Evolutionary conservation across 2,888 invertebrate species (phyloP), one percentile per base, ranked within the genome.

Genomic region (Agrochola lota): DNA sequence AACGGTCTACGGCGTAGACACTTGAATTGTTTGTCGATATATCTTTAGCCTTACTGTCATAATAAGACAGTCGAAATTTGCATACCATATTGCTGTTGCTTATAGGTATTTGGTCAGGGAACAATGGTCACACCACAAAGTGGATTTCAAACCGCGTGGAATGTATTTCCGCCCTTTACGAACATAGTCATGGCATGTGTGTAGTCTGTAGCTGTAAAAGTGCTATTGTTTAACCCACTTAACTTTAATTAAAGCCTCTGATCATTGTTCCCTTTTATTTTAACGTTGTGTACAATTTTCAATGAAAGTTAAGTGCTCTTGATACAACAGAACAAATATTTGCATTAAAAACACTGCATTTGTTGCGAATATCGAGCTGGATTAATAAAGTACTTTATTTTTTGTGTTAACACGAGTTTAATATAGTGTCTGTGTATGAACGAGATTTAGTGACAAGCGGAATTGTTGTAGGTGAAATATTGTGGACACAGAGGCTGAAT

Each of bases 141-240:
- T 93, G 92, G 91, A 94, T 93, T 94, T 90, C 90, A 90, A 93
- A 94, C 93, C 93, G 87, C 93, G 86, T 88, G 90, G 91, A 92
- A 93, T 92, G 91, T 92, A 91, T 92, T 93, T 94, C 93, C 93
- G 90, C 75, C 84, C 85, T 88, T 87, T 87, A 85, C 81, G 87
- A 81, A 87, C 84, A 81, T 57, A 87, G 77, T 49, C 68, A 72
- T 52, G 77, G 78, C 52, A 71, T 80, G 55, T 76, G 59, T 76
- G 77, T 76, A 71, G 63, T 43, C 57, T 26, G 63, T 74, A 40
- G 68, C 75, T 59, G 30, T 66, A 84, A 71, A 79, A 88, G 78
- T 81, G 71, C 74, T 84, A 88, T 85, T 88, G 88, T 90, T 90
- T 89, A 88, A 87, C 89, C 88, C 86, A 90, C 88, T 91, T 91